Evolutionary conservation across 2,113 vertebrate genomes (phyloP).

Genomic region (Hypocryptadius cinnamomeus): DNA sequence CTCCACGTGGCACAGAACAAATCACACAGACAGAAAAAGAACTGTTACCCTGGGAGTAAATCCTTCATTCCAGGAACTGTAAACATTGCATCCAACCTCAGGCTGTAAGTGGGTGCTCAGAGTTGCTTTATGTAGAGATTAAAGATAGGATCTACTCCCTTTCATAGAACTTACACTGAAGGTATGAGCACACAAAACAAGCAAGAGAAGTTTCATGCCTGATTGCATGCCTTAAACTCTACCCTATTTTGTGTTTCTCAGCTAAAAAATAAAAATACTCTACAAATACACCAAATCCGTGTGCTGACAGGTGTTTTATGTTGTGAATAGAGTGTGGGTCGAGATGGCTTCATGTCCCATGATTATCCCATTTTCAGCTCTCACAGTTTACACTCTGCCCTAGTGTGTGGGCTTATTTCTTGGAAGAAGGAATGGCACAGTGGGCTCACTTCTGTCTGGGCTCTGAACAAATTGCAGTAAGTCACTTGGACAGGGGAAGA

Average conservation of each 20-base stretch:
- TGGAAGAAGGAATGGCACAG: neutral
- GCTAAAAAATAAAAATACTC: conserved; percentile 23
- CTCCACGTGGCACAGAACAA: neutral
- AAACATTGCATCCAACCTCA: neutral
- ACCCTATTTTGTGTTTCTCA: conserved; percentile 29
- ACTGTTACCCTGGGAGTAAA: neutral
- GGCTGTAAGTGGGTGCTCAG: neutral
- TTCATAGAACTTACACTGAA: neutral
- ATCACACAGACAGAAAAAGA: neutral
- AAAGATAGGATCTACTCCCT: neutral
- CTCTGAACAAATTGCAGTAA: neutral
- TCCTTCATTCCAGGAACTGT: neutral
- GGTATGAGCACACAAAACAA: neutral
- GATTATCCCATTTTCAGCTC: neutral
- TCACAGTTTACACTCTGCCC: neutral
- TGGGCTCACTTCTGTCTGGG: neutral
- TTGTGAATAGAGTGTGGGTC: neutral
- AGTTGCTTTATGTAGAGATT: neutral
- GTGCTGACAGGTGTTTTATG: neutral
- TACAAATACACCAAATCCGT: neutral
- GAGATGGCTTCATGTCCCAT: neutral
- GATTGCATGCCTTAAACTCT: conserved; percentile 18
- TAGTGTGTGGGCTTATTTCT: neutral
- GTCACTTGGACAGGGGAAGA: neutral
- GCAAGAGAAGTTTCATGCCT: neutral